Evolutionary conservation across 1,140 invertebrate species (phyloP).

Genomic region (Drosophila tsacasi): DNA sequence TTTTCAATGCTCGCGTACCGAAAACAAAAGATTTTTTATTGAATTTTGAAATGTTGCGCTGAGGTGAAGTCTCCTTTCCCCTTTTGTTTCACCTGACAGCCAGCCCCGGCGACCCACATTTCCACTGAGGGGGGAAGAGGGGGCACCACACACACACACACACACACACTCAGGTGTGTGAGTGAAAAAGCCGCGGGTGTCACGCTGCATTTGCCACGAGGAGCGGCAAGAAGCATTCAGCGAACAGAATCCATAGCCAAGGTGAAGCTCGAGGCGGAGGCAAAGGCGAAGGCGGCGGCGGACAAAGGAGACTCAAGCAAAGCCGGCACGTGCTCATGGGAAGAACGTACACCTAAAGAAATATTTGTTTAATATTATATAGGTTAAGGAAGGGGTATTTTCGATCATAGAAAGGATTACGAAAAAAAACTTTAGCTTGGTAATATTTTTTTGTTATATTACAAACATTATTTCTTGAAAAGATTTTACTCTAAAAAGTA

Average conservation of each 20-base stretch:
- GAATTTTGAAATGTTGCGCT: conserved; percentile 75
- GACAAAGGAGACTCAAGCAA: conserved; percentile 17
- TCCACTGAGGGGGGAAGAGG: conserved; percentile 12
- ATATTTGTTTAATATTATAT: not conserved
- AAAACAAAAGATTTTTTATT: conserved; percentile 83
- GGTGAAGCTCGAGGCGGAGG: conserved; percentile 32
- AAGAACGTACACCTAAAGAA: not conserved
- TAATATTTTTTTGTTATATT: not conserved
- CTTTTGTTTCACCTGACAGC: not conserved
- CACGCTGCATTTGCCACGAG: conserved; percentile 70
- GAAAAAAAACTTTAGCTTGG: accelerated
- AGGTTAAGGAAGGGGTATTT: not conserved
- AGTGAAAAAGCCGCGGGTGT: conserved; percentile 76
- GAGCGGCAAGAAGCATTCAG: conserved; percentile 17
- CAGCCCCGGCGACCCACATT: conserved; percentile 42
- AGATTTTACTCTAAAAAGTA: not conserved
- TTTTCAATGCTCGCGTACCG: conserved; percentile 70
- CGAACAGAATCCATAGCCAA: conserved; percentile 30
- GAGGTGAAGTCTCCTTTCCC: conserved; percentile 20
- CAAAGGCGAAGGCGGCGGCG: not conserved
- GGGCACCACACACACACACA: not conserved
- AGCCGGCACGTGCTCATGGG: conserved; percentile 28
- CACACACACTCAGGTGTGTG: conserved; percentile 8
- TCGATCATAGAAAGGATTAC: not conserved
- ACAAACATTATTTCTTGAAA: not conserved